Evolutionary conservation across 2,113 vertebrate genomes (phyloP), one percentile per base, ranked within the genome.

Genomic region (Ageneiosus marmoratus): DNA sequence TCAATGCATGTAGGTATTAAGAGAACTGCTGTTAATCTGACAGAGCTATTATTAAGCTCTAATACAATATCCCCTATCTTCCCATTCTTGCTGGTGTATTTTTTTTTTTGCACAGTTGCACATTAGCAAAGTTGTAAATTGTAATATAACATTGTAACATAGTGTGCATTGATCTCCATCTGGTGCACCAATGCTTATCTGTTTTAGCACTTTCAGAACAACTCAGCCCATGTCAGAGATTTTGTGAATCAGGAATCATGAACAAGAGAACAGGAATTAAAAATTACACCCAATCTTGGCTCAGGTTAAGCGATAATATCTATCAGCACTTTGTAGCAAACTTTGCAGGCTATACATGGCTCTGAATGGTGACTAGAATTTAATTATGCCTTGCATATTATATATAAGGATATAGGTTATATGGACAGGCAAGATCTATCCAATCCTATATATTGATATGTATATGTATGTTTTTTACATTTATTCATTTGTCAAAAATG

Each of bases 61-160:
- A 34, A 15, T 20, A 18, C 46, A 29, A 13, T 27, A 70, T 53
- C 4, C 32, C 6, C 46, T 4, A 13, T 53, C 15, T 69, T 69
- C 29, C 44, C 24, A 20, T 70, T 41, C 70, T 12, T 75, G 80
- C 80, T 82, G 80, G 55, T 82, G 80, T 62, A 18, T 63, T 22
- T 63, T 51, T 63, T 51, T 15, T 15, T 82, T 74, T 32, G 56
- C 55, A 34, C 56, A 34, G 18, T 37, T 9, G 12, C 32, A 32
- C 27, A 16, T 60, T 24, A 44, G 32, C n/a, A 56, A 41, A 56
- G 12, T 16, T 48, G 20, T 48, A 22, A 73, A 48, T 46, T 29
- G 24, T 55, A 56, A 58, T 10, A 63, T 11, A 63, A 48, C 0
- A 8, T 18, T 11, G 44, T 41, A 41, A 3, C 37, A 79, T 65